phyloP scores from a whole-genome alignment of 2,797 vertebrate species.

The Phataginus tricuspis region DNA sequence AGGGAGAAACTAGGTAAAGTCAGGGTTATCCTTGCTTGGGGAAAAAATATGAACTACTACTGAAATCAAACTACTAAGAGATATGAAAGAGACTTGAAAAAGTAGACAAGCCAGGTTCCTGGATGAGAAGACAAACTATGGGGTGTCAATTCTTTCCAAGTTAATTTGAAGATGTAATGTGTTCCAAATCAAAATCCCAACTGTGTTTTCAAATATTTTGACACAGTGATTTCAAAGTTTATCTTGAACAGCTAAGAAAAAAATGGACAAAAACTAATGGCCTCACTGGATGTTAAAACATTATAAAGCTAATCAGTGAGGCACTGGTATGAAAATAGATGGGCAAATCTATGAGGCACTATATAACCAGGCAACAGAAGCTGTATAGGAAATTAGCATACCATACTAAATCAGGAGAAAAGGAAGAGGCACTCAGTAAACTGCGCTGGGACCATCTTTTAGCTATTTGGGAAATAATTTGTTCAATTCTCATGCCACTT shows the following conservation, averaged over 20 bases:
- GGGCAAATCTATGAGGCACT: neutral
- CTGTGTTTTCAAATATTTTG: conserved; percentile 60
- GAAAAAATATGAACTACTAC: neutral
- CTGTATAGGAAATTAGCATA: neutral
- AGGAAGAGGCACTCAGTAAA: neutral
- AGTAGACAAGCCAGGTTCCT: neutral
- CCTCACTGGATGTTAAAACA: neutral
- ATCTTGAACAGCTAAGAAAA: conserved; percentile 44
- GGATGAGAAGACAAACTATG: neutral
- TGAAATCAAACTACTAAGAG: neutral
- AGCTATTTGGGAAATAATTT: neutral
- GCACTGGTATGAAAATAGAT: neutral
- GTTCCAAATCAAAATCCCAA: conserved; percentile 54
- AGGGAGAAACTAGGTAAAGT: neutral
- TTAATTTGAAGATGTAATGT: conserved; percentile 42
- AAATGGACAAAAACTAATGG: neutral
- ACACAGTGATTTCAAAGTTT: conserved; percentile 49
- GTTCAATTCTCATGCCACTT: neutral
- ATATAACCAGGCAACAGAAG: neutral
- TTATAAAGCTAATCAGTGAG: neutral
- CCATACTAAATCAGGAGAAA: neutral
- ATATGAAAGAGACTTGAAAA: neutral
- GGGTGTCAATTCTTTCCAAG: conserved; percentile 30
- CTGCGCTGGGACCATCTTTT: neutral
- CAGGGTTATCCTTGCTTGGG: neutral